These are phyloP conservation scores for Catharus ustulatus DNA, from an alignment of 2,797 vertebrate species.

Conservation along the genomic window DNA sequence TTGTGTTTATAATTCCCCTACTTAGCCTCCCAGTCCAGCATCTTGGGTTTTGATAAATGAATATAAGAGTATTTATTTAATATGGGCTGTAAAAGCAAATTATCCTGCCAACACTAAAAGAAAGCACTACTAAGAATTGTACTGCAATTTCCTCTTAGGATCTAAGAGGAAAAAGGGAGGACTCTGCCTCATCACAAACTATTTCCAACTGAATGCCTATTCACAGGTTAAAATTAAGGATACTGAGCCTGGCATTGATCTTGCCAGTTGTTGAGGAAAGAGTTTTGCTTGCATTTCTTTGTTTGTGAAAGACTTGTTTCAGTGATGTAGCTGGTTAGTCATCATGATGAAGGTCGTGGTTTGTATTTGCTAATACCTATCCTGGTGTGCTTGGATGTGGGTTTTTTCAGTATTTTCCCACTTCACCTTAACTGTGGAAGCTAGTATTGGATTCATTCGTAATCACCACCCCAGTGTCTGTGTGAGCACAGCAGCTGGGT, in stretches of 20 bases:
- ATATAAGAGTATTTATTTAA: not conserved
- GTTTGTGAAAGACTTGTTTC: not conserved
- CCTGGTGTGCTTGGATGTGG: not conserved
- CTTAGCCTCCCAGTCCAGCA: not conserved
- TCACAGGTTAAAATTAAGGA: not conserved
- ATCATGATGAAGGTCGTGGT: accelerated
- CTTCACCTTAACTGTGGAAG: not conserved
- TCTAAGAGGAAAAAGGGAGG: not conserved
- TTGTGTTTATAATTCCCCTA: not conserved
- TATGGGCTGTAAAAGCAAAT: not conserved
- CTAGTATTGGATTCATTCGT: not conserved
- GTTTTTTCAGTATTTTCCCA: not conserved
- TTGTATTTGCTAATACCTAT: not conserved
- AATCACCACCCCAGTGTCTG: not conserved
- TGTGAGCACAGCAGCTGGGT: not conserved
- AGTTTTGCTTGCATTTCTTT: not conserved
- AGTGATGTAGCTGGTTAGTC: not conserved
- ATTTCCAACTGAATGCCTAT: not conserved
- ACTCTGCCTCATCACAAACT: not conserved
- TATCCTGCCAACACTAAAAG: not conserved
- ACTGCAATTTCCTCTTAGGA: not conserved
- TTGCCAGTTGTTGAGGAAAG: not conserved
- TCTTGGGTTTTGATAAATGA: not conserved
- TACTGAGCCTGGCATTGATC: not conserved
- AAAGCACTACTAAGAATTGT: not conserved